Percentiles rank a stretch among this genome's conserved stretches.
Conservation (phyloP, 1,140 invertebrate species). For the Drosophila truncata region DNA sequence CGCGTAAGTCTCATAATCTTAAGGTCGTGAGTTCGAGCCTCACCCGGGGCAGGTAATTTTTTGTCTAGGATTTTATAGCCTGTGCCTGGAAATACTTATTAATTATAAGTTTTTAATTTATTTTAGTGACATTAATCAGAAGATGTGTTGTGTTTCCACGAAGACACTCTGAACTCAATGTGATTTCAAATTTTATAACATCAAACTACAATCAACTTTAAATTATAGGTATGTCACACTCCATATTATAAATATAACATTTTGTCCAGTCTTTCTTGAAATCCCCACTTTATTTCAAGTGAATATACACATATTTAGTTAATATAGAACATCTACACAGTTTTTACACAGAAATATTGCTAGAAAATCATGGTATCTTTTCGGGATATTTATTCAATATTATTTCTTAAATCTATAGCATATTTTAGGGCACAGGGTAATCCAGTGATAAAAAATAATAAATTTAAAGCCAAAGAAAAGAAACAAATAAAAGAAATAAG, state of each 20-base stretch:
- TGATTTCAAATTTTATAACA: not conserved
- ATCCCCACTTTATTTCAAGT: not conserved
- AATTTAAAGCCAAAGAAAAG: not conserved
- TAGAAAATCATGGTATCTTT: not conserved
- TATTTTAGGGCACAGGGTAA: not conserved
- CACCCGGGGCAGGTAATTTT: slow-evolving; percentile 93
- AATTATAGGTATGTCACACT: not conserved
- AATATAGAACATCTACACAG: not conserved
- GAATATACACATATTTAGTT: not conserved
- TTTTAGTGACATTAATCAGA: not conserved
- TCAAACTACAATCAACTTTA: not conserved
- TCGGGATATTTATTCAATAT: not conserved
- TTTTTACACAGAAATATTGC: not conserved
- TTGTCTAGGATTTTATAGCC: slow-evolving; percentile 9
- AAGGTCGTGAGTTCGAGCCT: slow-evolving; percentile 98
- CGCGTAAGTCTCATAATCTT: slow-evolving; percentile 99
- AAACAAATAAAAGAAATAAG: not conserved
- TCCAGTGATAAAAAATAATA: not conserved
- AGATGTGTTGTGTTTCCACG: not conserved
- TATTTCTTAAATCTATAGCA: not conserved
- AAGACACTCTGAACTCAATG: not conserved
- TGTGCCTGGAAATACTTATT: not conserved
- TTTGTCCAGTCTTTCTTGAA: not conserved
- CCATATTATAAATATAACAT: not conserved
- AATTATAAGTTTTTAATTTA: not conserved